Percentiles rank a stretch among this genome's conserved stretches.
Conservation (phyloP, 2,113 vertebrate genomes). For the Glaucomys volans region DNA sequence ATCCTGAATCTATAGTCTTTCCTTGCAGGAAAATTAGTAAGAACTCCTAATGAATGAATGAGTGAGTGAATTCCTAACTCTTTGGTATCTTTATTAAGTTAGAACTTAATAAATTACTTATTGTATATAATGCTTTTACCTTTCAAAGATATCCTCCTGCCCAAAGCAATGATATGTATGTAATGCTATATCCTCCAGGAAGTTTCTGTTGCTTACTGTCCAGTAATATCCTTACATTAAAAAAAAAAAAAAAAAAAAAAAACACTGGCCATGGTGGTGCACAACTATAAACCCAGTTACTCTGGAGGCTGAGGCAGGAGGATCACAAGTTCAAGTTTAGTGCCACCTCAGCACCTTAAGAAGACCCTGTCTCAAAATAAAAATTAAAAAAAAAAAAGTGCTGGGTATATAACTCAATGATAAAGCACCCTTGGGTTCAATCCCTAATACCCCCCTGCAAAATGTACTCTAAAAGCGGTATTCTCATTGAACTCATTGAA, state of each 20-base stretch:
- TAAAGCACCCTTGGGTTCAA: no score
- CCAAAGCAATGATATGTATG: neutral
- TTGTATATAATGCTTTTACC: neutral
- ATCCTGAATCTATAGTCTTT: constrained; percentile 38
- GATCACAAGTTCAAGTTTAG: no score
- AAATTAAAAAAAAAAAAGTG: no score
- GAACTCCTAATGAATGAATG: constrained; percentile 44
- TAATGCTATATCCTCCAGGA: neutral
- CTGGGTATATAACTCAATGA: no score
- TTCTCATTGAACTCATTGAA: neutral
- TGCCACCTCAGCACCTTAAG: no score
- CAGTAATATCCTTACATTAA: neutral
- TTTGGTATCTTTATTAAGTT: constrained; percentile 1
- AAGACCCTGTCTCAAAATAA: no score
- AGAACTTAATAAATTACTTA: constrained; percentile 16
- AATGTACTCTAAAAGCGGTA: neutral
- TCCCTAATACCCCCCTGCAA: neutral
- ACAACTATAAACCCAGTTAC: no score
- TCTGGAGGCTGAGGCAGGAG: no score
- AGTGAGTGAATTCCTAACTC: neutral
- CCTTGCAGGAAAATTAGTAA: constrained; percentile 60
- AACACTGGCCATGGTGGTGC: no score
- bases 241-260: neutral
- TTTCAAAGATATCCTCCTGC: neutral
- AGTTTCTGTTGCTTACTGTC: neutral